Percentiles rank a stretch among this genome's conserved stretches.
Conservation (phyloP, 1,140 invertebrate genomes). For the Danaus melanippus region DNA sequence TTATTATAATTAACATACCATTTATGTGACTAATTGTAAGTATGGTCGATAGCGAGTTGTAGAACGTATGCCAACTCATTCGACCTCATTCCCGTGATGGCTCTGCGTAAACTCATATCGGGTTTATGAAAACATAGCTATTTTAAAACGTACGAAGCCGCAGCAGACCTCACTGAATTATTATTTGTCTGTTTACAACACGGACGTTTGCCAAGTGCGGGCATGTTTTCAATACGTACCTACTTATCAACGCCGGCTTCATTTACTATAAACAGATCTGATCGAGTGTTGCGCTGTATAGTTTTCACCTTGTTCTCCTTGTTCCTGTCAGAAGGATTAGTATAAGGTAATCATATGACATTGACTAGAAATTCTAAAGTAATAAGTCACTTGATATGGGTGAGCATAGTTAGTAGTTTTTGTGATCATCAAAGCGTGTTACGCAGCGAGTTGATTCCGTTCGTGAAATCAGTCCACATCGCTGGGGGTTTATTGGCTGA, state of each 20-base stretch:
- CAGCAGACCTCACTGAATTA: slow-evolving; percentile 50
- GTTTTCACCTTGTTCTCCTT: no score
- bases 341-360: no score
- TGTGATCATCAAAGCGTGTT: slow-evolving; percentile 4
- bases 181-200: slow-evolving; percentile 61
- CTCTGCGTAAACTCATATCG: slow-evolving; percentile 66
- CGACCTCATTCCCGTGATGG: slow-evolving; percentile 65
- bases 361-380: no score
- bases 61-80: slow-evolving; percentile 59
- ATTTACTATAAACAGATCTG: slow-evolving; percentile 48
- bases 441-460: slow-evolving; percentile 1
- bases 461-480: slow-evolving; percentile 32
- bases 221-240: slow-evolving; percentile 44
- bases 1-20: no score
- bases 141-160: slow-evolving; percentile 55
- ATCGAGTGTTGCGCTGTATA: slow-evolving; percentile 20
- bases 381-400: not conserved
- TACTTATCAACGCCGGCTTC: slow-evolving; percentile 38
- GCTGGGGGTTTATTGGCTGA: slow-evolving; percentile 50
- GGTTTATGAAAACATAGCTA: slow-evolving; percentile 65
- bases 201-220: slow-evolving; percentile 54
- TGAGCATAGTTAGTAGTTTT: not conserved
- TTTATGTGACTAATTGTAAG: no score
- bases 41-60: slow-evolving; percentile 21
- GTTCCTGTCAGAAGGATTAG: no score